Base-by-base conservation (phyloP, 2,888 invertebrate species). In the Acheta domesticus region DNA sequence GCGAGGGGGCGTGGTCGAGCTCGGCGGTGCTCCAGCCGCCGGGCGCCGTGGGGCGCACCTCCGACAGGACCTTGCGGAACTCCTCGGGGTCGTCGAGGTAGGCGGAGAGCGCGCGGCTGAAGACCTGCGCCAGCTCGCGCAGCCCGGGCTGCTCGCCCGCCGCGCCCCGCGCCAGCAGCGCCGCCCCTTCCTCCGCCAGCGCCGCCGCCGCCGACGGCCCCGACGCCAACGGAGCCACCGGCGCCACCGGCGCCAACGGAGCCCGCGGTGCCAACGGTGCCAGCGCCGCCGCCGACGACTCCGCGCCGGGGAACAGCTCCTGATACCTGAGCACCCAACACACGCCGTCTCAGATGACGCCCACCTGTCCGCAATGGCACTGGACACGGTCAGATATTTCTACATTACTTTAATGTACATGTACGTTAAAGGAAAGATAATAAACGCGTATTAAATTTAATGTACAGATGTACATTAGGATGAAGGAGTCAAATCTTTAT, bases 21-120 rank as follows among this genome's bases (percentile, higher is more conserved):
- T 62, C 62, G 4, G n/a, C 62, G 62, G 4, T 16, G 62, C 36
- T 5, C 19, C 36, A 19, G 16, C 36, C 36, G 23, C 84, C 82
- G 4, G 85, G 85, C 83, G 93, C 94, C 0, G 94, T 95, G 0
- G 95, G 95, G 84, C 95, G 89, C 1, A 94, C 92, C 82, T 93
- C 92, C 12, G 93, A 92, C 23, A 96, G 86, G 23, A 92, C 92
- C 84, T 92, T 92, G 83, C 93, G 91, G 84, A 95, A 95, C 79
- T 92, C 92, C n/a, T 92, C 92, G 1, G 95, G 95, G 86, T 95
- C 93, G 86, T 95, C 93, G 8, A 96, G 88, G 83, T 95, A 96
- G 0, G 93, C 94, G 1, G 94, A 93, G 20, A 96, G 86, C 0
- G 95, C 95, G 84, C 94, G 92, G 0, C 95, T 95, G 84, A 96